Evolutionary conservation across 1,140 invertebrate species (phyloP).

Genomic region (Drosophila pachea): DNA sequence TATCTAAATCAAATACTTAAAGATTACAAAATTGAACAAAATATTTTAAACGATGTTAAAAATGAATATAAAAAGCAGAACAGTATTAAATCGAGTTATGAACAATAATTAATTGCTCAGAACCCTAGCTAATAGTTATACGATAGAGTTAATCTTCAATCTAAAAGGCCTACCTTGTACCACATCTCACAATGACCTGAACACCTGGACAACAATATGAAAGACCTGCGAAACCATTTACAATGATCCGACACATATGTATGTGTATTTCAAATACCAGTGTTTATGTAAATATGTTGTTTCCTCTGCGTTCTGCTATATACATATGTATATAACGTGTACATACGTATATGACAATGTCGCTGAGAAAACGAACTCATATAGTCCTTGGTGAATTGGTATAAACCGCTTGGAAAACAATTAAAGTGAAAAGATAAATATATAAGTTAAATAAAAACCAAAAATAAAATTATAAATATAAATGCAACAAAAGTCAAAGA

Average conservation of each 20-base stretch:
- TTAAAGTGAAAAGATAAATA: conserved; percentile 17
- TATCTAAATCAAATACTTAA: conserved; percentile 64
- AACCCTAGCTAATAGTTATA: conserved; percentile 20
- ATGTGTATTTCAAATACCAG: conserved; percentile 52
- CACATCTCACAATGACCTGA: conserved; percentile 45
- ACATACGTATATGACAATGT: conserved; percentile 11
- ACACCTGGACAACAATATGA: conserved; percentile 26
- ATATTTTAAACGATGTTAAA: conserved; percentile 32
- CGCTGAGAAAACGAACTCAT: conserved; percentile 38
- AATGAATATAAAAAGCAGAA: background rate
- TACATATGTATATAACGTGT: conserved; percentile 23
- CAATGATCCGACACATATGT: conserved; percentile 9
- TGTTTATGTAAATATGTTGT: conserved; percentile 69
- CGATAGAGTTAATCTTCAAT: conserved; percentile 30
- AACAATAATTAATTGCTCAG: conserved; percentile 36
- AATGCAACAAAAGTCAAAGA: conserved; percentile 24
- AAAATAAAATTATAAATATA: conserved; percentile 34
- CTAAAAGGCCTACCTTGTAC: conserved; percentile 35
- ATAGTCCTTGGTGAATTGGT: too few species aligned
- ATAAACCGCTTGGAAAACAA: conserved; percentile 2
- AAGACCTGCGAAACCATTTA: conserved; percentile 21
- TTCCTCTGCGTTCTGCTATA: conserved; percentile 49
- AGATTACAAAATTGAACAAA: conserved; percentile 12
- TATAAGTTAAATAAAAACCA: background rate
- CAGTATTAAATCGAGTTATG: conserved; percentile 42